Percentiles rank a stretch among this genome's conserved stretches.
Evolutionary conservation across 2,888 invertebrate species (phyloP).

Genomic region (Nomada fucata): DNA sequence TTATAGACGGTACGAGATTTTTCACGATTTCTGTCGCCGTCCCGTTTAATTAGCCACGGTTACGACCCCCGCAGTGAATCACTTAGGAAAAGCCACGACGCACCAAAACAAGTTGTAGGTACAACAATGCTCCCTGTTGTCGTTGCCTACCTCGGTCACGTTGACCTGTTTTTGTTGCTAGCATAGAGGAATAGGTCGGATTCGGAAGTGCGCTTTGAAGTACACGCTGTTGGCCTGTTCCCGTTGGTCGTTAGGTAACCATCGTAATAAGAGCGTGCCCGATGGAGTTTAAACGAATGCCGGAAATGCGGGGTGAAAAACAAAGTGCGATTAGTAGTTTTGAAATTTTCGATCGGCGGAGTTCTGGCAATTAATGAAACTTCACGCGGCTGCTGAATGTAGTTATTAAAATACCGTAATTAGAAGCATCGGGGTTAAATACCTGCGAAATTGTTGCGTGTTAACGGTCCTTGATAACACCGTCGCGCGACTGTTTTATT

Average conservation of each 20-base stretch:
- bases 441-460: not conserved
- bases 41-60: conserved; percentile 18
- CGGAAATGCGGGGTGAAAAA: not conserved
- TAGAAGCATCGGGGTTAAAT: not conserved
- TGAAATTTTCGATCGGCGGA: no score
- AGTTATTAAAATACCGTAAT: not conserved
- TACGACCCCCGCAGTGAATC: conserved; percentile 19
- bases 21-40: not conserved
- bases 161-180: conserved; percentile 37
- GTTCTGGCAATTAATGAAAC: no score
- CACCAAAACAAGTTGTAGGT: conserved; percentile 32
- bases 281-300: not conserved
- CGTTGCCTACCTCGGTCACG: conserved; percentile 1
- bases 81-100: conserved; percentile 23
- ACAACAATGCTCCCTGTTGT: not conserved
- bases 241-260: not conserved
- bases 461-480: not conserved
- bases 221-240: not conserved
- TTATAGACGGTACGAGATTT: conserved; percentile 2
- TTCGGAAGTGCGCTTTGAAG: conserved; percentile 14
- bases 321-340: not conserved
- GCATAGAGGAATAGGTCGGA: conserved; percentile 21
- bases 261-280: not conserved
- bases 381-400: no score
- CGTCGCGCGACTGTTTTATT: no score